A percentile compares a stretch with the other conserved stretches of the same genome.
These are phyloP conservation scores for Caenorhabditis doughertyi DNA, from an alignment of 2,888 invertebrate species.

Conservation along the genomic window DNA sequence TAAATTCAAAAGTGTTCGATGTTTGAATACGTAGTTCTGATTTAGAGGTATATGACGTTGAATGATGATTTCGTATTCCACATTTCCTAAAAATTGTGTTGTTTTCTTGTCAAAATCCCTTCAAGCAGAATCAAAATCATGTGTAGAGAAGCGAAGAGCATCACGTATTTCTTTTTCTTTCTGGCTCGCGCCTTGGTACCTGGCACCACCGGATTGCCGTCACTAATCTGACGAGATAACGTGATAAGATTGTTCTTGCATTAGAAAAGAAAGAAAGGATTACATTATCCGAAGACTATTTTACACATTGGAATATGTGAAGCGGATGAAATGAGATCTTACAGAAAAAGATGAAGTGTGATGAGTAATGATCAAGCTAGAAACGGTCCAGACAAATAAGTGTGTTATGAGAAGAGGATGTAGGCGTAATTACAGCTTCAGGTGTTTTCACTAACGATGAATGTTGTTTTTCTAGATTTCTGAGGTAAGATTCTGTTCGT, in stretches of 20 bases:
- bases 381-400: slow-evolving; percentile 1
- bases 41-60: not conserved
- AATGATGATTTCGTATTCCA: not conserved
- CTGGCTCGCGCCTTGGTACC: slow-evolving; percentile 11
- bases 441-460: not conserved
- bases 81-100: not conserved
- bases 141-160: not conserved
- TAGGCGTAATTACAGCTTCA: not conserved
- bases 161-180: not conserved
- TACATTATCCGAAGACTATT: slow-evolving; percentile 7
- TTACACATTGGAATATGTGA: slow-evolving; percentile 5
- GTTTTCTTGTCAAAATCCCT: slow-evolving; percentile 4
- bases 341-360: slow-evolving; percentile 13
- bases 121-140: not conserved
- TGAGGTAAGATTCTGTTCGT: not conserved
- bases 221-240: slow-evolving; percentile 27
- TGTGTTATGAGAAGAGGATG: not conserved
- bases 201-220: slow-evolving; percentile 51
- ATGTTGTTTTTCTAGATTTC: not conserved
- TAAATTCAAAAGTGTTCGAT: too few relatives aligned
- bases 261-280: not conserved
- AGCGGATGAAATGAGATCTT: not conserved
- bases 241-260: slow-evolving; percentile 3
- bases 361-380: not conserved
- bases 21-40: slow-evolving; percentile 3